A percentile compares a stretch with the other conserved stretches of the same genome.
Evolutionary conservation across 1,140 invertebrate genomes (phyloP).

Genomic region (Eciton burchellii): DNA sequence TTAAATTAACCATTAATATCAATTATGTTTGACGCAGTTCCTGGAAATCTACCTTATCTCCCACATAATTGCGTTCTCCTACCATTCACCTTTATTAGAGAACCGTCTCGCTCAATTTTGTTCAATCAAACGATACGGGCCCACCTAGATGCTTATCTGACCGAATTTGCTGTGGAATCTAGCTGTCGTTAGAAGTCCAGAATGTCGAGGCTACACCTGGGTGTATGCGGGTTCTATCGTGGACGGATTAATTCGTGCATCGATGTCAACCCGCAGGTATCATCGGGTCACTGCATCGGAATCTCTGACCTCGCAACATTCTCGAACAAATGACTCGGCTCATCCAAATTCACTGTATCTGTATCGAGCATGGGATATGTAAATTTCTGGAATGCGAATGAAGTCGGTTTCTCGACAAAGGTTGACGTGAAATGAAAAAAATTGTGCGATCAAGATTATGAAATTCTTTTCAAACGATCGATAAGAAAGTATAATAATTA

Average conservation of each 20-base stretch:
- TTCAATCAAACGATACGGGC: conserved; percentile 79
- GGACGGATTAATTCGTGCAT: conserved; percentile 62
- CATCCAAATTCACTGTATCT: background rate
- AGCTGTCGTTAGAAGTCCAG: conserved; percentile 8
- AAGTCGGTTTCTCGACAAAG: background rate
- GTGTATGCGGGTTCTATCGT: conserved; percentile 75
- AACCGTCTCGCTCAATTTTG: conserved; percentile 72
- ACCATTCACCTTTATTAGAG: conserved; percentile 73
- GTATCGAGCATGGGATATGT: background rate
- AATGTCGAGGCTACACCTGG: conserved; percentile 75
- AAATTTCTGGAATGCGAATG: background rate
- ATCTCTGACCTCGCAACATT: conserved; percentile 8
- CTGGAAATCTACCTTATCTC: conserved; percentile 71
- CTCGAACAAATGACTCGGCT: background rate
- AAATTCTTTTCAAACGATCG: background rate
- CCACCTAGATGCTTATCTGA: conserved; percentile 69
- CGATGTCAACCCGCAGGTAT: conserved; percentile 64
- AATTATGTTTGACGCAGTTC: conserved; percentile 59
- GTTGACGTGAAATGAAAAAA: background rate
- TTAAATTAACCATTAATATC: conserved; percentile 72
- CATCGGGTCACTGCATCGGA: conserved; percentile 60
- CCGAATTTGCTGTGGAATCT: conserved; percentile 51
- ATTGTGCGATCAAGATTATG: background rate
- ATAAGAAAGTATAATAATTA: background rate
- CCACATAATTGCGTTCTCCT: conserved; percentile 69